Evolutionary conservation across 2,797 vertebrate genomes (phyloP).

Genomic region (Lacerta bilineata): DNA sequence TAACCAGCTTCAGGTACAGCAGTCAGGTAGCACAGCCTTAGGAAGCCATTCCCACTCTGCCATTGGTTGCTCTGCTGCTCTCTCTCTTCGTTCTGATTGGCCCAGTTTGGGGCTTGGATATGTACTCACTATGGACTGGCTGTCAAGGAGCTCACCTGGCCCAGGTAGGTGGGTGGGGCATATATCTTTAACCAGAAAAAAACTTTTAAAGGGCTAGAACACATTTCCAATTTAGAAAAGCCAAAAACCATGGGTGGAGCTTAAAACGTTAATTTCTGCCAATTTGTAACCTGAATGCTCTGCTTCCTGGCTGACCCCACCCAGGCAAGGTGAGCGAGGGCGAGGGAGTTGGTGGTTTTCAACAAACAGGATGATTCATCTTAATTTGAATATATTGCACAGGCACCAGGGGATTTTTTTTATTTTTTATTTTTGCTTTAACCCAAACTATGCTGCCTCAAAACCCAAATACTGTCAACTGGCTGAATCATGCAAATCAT

Average conservation of each 20-base stretch:
- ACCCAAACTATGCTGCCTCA: not conserved
- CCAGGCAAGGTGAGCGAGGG: not conserved
- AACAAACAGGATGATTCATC: not conserved
- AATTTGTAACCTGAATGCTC: not conserved
- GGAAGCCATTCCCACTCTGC: rapidly evolving
- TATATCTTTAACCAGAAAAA: not conserved
- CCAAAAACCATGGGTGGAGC: not conserved
- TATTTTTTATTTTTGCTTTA: too few relatives aligned
- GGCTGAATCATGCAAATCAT: not conserved
- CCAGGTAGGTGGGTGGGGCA: constrained; percentile 40
- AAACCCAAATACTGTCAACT: not conserved
- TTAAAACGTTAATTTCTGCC: not conserved
- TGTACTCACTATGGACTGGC: constrained; percentile 28
- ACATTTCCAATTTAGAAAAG: not conserved
- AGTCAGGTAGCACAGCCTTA: not conserved
- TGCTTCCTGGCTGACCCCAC: not conserved
- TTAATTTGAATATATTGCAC: not conserved
- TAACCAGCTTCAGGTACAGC: not conserved
- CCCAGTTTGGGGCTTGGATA: not conserved
- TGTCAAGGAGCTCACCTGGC: constrained; percentile 49
- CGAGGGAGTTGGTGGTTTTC: not conserved
- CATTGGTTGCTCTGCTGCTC: constrained; percentile 42
- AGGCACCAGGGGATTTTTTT: not conserved
- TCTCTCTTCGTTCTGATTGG: constrained; percentile 47
- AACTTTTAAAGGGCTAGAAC: constrained; percentile 21